A percentile compares a stretch with the other conserved stretches of the same genome.
phyloP scores from a whole-genome alignment of 2,888 invertebrate species.

The Rhopalosiphum nymphaeae region DNA sequence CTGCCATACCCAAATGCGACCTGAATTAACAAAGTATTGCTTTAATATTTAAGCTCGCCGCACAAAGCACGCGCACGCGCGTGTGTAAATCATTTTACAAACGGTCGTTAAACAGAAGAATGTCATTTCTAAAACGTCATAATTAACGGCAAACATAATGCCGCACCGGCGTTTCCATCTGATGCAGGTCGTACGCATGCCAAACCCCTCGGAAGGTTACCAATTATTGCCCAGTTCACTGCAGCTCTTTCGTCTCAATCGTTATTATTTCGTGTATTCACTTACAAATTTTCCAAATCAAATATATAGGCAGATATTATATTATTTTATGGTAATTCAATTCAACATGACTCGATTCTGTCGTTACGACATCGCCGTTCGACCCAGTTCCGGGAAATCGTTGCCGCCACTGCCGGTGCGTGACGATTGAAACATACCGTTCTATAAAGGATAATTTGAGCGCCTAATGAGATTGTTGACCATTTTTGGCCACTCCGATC shows the following conservation, averaged over 20 bases:
- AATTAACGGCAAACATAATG: background rate
- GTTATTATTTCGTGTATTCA: background rate
- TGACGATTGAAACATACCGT: background rate
- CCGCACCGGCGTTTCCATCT: too few relatives aligned
- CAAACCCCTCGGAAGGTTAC: background rate
- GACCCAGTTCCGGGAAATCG: slow-evolving; percentile 28
- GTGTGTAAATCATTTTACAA: background rate
- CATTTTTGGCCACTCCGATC: background rate
- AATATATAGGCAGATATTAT: background rate
- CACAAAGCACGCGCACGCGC: background rate
- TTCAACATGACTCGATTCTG: background rate
- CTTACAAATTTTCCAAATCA: background rate
- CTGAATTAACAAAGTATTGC: background rate
- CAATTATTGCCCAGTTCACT: background rate
- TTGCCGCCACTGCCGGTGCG: background rate
- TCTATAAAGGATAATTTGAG: background rate
- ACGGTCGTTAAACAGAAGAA: background rate
- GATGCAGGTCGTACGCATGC: background rate
- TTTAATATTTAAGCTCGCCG: background rate
- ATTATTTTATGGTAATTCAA: background rate
- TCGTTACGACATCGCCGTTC: slow-evolving; percentile 17
- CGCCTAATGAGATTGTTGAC: background rate
- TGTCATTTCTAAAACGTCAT: background rate
- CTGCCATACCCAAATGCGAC: slow-evolving; percentile 24
- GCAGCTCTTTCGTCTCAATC: background rate